These are phyloP conservation scores for Tragelaphus imberbis DNA, from an alignment of 2,113 vertebrate genomes.

Conservation along the genomic window DNA sequence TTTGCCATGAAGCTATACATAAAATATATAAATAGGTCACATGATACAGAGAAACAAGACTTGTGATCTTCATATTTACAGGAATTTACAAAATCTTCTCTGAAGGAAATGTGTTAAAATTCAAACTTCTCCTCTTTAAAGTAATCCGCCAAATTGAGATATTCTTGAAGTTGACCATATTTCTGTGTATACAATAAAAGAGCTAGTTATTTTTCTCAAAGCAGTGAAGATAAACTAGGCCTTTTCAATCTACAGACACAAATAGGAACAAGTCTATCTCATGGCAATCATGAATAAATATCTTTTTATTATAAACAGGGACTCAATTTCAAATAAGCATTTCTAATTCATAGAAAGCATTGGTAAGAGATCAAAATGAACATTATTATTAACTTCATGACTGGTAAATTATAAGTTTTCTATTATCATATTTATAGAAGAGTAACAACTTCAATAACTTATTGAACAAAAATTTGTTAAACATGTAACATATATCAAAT, in stretches of 20 bases:
- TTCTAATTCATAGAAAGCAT: not conserved
- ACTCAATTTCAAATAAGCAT: constrained; percentile 28
- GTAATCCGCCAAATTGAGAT: constrained; percentile 81
- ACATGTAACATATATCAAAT: not conserved
- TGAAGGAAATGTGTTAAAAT: constrained; percentile 32
- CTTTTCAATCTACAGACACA: constrained; percentile 23
- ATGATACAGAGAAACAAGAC: constrained; percentile 29
- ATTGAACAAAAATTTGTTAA: not conserved
- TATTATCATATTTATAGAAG: not conserved
- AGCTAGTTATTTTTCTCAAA: constrained; percentile 55
- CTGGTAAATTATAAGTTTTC: not conserved
- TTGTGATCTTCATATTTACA: constrained; percentile 52
- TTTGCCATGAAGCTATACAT: constrained; percentile 35
- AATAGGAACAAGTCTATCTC: not conserved
- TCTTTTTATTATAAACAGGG: constrained; percentile 7
- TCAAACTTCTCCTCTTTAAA: constrained; percentile 87
- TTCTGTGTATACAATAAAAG: constrained; percentile 78
- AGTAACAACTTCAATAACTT: constrained; percentile 4
- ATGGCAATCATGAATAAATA: not conserved
- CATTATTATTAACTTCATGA: not conserved
- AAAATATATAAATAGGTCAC: constrained; percentile 44
- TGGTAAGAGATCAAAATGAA: not conserved
- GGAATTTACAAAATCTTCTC: constrained; percentile 57
- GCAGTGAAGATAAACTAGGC: not conserved
- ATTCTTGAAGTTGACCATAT: constrained; percentile 79